Evolutionary conservation across 2,888 invertebrate species (phyloP), one percentile per base, ranked within the genome.

Genomic region (Carterocephalus palaemon): DNA sequence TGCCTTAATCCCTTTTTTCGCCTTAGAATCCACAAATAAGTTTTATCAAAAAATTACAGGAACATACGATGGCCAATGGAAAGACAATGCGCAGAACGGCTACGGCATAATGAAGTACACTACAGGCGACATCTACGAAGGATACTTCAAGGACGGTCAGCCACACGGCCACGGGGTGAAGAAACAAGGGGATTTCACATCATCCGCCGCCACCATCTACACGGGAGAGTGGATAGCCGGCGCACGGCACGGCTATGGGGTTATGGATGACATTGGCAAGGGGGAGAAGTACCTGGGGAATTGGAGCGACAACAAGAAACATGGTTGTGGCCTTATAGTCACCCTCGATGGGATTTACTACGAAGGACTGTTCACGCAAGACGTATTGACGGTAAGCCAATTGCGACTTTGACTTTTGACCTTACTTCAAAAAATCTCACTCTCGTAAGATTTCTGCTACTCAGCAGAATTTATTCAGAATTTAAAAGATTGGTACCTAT

Each of bases 261-360:
- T 97, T 1, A 91, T 95, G 88, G 95, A 96, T 64, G 93, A 96
- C 61, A 93, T 95, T 36, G 89, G 92, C 15, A 93, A 91, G 59
- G 95, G 96, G 1, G 95, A 96, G 72, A 96, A 96, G 71, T 97
- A 96, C 74, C 89, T 97, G 73, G 97, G 97, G 3, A 92, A 92
- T 75, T 97, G 96, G 95, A 90, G 88, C 48, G 95, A 96, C 51
- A 94, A 95, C 67, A 90, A 92, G 67, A 92, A 93, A 51, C 92
- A 94, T 62, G 97, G 96, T 0, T 91, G 90, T 62, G 97, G 96
- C 2, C 86, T 94, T 47, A 94, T 96, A 45, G 95, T 97, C 8
- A 96, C 96, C 0, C 88, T 95, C 45, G 95, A 95, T 67, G 96
- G 96, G 0, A 93, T 95, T 70, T 97, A 96, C 75, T 96, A 96